Evolutionary conservation across 2,888 invertebrate genomes (phyloP).

Genomic region (Athalia cordata): DNA sequence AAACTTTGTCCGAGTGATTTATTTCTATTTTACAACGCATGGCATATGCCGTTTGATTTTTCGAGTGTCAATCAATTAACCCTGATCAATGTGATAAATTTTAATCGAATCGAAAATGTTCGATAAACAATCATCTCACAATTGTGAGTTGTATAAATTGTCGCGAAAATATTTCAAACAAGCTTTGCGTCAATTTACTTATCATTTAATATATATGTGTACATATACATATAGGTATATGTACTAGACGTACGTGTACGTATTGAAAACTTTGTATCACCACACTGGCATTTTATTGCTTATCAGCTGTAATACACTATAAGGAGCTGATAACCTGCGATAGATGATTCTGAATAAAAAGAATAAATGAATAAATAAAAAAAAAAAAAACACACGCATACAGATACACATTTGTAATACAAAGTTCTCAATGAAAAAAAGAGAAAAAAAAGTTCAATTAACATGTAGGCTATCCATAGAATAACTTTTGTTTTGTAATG

Average conservation of each 20-base stretch:
- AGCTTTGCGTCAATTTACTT: background rate
- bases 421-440: background rate
- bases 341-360: background rate
- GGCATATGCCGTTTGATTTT: too few species aligned
- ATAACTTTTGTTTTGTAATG: background rate
- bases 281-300: background rate
- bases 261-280: background rate
- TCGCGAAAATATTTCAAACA: background rate
- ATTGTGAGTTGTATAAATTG: background rate
- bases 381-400: background rate
- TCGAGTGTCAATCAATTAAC: too few species aligned
- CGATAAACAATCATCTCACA: background rate
- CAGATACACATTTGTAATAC: background rate
- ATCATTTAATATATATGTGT: background rate
- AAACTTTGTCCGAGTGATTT: too few species aligned
- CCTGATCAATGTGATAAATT: too few species aligned
- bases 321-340: background rate
- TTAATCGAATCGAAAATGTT: too few species aligned
- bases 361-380: background rate
- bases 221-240: background rate
- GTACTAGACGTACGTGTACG: background rate
- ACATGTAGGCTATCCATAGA: background rate
- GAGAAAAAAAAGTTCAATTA: background rate
- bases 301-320: background rate
- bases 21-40: too few species aligned